Conservation (phyloP, 2,888 invertebrate species). For the Toxonevra muliebris region DNA sequence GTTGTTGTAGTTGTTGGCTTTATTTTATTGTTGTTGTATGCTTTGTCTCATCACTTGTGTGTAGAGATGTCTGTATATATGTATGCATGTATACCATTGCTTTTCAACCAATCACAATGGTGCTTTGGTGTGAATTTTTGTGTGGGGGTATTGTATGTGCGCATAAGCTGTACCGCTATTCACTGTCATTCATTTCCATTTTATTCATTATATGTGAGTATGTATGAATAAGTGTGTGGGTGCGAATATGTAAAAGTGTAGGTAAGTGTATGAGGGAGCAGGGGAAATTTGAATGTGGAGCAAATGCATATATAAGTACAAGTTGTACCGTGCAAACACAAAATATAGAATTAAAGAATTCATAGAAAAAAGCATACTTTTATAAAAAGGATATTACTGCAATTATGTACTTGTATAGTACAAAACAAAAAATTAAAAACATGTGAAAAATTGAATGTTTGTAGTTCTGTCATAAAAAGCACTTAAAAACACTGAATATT, state of each 20-base stretch:
- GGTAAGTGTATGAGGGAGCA: no score
- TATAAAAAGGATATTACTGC: slow-evolving; percentile 54
- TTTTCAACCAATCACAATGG: slow-evolving; percentile 64
- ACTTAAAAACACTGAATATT: background rate
- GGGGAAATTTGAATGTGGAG: background rate
- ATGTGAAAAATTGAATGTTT: slow-evolving; percentile 39
- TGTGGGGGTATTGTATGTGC: slow-evolving; percentile 54
- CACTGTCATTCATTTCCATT: slow-evolving; percentile 18
- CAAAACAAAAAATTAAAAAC: slow-evolving; percentile 48
- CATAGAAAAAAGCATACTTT: background rate
- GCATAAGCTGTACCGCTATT: slow-evolving; percentile 47
- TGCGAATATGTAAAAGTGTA: no score
- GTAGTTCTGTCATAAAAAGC: slow-evolving; percentile 34
- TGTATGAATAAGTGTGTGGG: background rate
- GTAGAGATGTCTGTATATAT: slow-evolving; percentile 29
- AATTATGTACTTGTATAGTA: slow-evolving; percentile 51
- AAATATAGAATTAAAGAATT: background rate
- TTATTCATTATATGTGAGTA: background rate
- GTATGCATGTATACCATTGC: slow-evolving; percentile 40
- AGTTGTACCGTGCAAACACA: background rate
- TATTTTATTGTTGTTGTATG: slow-evolving; percentile 41
- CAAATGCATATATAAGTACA: background rate
- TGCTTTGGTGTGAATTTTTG: slow-evolving; percentile 61
- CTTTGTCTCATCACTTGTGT: slow-evolving; percentile 31
- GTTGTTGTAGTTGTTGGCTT: slow-evolving; percentile 22